A percentile compares a stretch with the other conserved stretches of the same genome.
Evolutionary conservation across 1,140 invertebrate genomes (phyloP).

Genomic region (Cyclargus thomasi): DNA sequence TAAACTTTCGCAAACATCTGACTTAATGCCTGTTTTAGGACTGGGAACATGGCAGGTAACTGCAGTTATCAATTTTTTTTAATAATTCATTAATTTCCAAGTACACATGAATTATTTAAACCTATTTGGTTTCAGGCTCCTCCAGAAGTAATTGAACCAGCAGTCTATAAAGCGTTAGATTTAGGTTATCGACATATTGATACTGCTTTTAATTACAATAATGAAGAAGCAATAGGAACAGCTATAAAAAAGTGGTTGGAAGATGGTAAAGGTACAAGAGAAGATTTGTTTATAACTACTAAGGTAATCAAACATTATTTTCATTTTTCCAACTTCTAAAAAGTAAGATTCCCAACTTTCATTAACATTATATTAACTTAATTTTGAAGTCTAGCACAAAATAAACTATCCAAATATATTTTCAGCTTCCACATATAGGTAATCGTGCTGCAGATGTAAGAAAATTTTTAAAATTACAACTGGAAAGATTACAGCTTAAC

Average conservation of each 20-base stretch:
- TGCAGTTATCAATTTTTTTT: not conserved
- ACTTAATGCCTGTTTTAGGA: slow-evolving; percentile 84
- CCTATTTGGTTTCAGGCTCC: slow-evolving; percentile 74
- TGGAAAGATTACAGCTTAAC: slow-evolving; percentile 83
- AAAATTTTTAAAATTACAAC: slow-evolving; percentile 82
- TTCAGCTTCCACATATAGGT: slow-evolving; percentile 77
- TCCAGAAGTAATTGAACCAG: slow-evolving; percentile 81
- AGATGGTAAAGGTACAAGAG: slow-evolving; percentile 81
- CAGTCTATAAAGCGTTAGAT: slow-evolving; percentile 79
- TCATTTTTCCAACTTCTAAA: too few relatives aligned
- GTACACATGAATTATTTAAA: not conserved
- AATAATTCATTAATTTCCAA: slow-evolving; percentile 10
- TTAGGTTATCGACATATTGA: slow-evolving; percentile 87
- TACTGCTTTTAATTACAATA: slow-evolving; percentile 87
- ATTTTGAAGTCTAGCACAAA: too few relatives aligned
- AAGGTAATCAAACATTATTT: slow-evolving; percentile 75
- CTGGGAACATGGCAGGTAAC: slow-evolving; percentile 87
- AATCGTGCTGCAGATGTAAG: slow-evolving; percentile 83
- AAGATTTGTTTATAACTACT: slow-evolving; percentile 88
- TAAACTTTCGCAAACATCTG: slow-evolving; percentile 59
- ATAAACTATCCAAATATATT: slow-evolving; percentile 5
- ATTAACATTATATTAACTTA: too few relatives aligned
- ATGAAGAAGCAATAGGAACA: slow-evolving; percentile 86
- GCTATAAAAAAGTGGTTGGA: slow-evolving; percentile 84
- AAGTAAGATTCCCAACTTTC: too few relatives aligned